Percentiles rank a stretch among this genome's conserved stretches.
These are phyloP conservation scores for Anaspis maculata DNA, from an alignment of 2,888 invertebrate species.

Conservation along the genomic window DNA sequence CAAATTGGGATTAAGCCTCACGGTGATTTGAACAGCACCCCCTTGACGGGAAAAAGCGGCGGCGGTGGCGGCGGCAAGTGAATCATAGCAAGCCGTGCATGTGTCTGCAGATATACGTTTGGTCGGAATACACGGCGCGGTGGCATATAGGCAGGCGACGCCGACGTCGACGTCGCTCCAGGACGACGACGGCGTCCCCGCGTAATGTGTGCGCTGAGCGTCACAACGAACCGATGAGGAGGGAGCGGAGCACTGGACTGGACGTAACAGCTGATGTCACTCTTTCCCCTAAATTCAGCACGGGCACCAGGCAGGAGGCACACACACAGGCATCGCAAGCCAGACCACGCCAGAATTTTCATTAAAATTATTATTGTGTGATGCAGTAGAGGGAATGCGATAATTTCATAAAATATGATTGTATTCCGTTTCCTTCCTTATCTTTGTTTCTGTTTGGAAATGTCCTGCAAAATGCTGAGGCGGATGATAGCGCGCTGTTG, in stretches of 20 bases:
- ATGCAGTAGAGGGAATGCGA: conserved; percentile 27
- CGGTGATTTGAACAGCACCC: conserved; percentile 42
- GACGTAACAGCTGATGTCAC: conserved; percentile 47
- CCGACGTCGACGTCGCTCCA: conserved; percentile 5
- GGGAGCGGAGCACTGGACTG: conserved; percentile 44
- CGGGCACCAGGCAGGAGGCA: too few species aligned
- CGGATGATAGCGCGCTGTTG: too few species aligned
- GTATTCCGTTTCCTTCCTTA: conserved; percentile 39
- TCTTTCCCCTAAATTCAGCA: conserved; percentile 36
- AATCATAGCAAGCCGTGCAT: conserved; percentile 24
- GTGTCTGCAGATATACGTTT: conserved; percentile 15
- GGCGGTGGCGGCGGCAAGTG: conserved; percentile 23
- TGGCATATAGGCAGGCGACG: conserved; percentile 3
- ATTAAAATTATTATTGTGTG: conserved; percentile 39
- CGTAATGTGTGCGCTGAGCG: conserved; percentile 38
- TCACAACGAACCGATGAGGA: too few species aligned
- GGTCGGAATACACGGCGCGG: too few species aligned
- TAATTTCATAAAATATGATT: conserved; percentile 44
- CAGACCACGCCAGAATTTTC: conserved; percentile 40
- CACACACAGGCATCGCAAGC: too few species aligned
- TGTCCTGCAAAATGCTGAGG: too few species aligned
- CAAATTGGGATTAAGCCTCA: conserved; percentile 42
- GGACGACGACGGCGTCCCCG: conserved; percentile 12
- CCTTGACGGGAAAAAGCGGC: too few species aligned
- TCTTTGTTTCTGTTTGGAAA: too few species aligned